Base-by-base conservation (phyloP, 2,888 invertebrate genomes). In the Standfussiana lucernea region DNA sequence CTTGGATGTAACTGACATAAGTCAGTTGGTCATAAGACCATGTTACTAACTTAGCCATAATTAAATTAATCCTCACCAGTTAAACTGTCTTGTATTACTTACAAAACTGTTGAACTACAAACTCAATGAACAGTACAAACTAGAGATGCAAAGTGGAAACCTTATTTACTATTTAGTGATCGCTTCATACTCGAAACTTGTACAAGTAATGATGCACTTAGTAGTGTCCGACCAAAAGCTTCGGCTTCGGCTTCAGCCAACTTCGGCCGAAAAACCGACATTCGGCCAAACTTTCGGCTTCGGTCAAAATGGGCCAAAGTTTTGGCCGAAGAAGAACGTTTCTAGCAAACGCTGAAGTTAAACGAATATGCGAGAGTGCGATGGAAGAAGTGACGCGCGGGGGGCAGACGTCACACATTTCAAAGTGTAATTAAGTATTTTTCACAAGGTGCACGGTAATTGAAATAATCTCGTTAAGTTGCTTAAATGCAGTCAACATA, bases 171-270 rank as follows among this genome's bases (percentile, higher is more conserved):
- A 66, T 45, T 75, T 35, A 59, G 45, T 75, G 11, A 50, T 77
- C 59, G 32, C 67, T 50, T 69, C 15, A n/a, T 50, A 66, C 71
- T 66, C 21, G 21, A 35, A 62, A 68, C 61, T 80, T 71, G 59
- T 40, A 42, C 75, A 47, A 68, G 40, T 62, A 56, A 47, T 66
- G 70, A 66, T 82, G 61, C 59, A 62, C 73, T 53, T 11, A 53
- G n/a, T 50, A 53, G n/a, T n/a, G 50, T 24, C 24, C 3, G 3
- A n/a, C 24, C 4, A 0, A 24, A 24, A 24, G 4, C 24, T 50
- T 50, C 24, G 24, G 50, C 8, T 21, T 18, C 24, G 0, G 7
- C 8, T 24, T 50, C 47, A 24, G 47, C 10, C 10, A 47, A 1
- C 7, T 50, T 50, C 4, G 50, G 10, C 3, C 50, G n/a, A n/a